Conservation (phyloP, 2,888 invertebrate species). For the Spatulosminthurus flaviceps region DNA sequence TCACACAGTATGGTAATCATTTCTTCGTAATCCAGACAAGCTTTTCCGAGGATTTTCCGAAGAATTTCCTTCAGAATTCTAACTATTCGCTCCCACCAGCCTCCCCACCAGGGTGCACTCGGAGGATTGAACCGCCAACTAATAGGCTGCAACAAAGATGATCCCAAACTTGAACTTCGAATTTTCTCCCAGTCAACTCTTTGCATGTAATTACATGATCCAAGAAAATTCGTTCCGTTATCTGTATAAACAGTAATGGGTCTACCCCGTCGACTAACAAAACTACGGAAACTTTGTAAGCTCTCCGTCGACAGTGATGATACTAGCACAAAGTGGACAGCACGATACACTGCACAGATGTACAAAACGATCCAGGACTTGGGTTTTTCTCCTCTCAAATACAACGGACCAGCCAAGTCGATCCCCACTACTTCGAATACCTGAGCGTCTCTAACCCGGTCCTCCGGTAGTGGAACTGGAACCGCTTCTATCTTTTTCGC, state of each 20-base stretch:
- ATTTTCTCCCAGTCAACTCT: constrained; percentile 28
- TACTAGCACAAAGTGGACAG: constrained; percentile 66
- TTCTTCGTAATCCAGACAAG: constrained; percentile 34
- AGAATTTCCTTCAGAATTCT: constrained; percentile 54
- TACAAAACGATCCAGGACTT: constrained; percentile 65
- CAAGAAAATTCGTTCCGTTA: constrained; percentile 56
- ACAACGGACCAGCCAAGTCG: constrained; percentile 66
- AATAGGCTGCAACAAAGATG: constrained; percentile 27
- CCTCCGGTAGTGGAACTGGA: constrained; percentile 60
- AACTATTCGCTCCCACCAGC: constrained; percentile 55
- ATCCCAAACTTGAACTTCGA: constrained; percentile 23
- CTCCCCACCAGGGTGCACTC: constrained; percentile 39
- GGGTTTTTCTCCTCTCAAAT: constrained; percentile 54
- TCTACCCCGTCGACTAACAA: constrained; percentile 64
- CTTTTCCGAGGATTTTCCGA: constrained; percentile 1
- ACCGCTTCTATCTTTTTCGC: neutral
- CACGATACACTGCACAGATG: constrained; percentile 66
- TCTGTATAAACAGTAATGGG: constrained; percentile 63
- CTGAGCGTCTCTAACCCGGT: constrained; percentile 63
- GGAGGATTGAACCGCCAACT: constrained; percentile 33
- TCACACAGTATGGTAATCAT: constrained; percentile 46
- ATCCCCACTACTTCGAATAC: constrained; percentile 65
- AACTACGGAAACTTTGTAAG: constrained; percentile 64
- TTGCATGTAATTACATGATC: constrained; percentile 36
- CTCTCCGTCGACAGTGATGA: constrained; percentile 63